A percentile compares a stretch with the other conserved stretches of the same genome.
These are phyloP conservation scores for Polyodon spathula DNA, from an alignment of 2,113 vertebrate genomes.

Conservation along the genomic window DNA sequence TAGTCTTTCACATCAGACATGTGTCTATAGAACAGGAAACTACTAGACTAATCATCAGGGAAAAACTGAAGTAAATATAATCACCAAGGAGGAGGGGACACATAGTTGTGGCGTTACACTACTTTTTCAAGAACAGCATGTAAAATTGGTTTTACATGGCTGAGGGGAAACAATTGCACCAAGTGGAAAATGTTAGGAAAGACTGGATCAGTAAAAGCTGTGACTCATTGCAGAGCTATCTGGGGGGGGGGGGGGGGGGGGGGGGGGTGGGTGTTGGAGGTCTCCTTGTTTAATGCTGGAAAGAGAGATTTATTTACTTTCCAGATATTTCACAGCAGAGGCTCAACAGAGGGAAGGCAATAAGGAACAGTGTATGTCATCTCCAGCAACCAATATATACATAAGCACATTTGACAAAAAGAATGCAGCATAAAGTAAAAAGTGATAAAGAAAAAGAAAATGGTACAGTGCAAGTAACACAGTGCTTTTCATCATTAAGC, in stretches of 20 bases:
- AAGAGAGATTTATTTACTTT: conserved; percentile 57
- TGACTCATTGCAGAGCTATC: conserved; percentile 60
- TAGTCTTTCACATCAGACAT: too few relatives aligned
- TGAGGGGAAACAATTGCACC: conserved; percentile 48
- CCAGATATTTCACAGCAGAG: conserved; percentile 45
- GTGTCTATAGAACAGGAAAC: too few relatives aligned
- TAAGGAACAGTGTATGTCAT: conserved; percentile 2
- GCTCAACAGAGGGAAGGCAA: conserved; percentile 38
- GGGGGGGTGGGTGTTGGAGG: conserved; percentile 41
- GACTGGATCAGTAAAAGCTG: conserved; percentile 30
- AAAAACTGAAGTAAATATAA: conserved; percentile 8
- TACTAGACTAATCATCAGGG: neutral
- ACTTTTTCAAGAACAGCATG: conserved; percentile 30
- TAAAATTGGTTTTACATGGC: conserved; percentile 40
- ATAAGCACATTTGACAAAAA: too few relatives aligned
- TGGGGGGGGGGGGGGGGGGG: conserved; percentile 36
- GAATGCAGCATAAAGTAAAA: neutral
- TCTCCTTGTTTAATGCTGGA: conserved; percentile 39
- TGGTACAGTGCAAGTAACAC: too few relatives aligned
- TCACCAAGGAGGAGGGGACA: conserved; percentile 9
- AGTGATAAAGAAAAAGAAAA: neutral
- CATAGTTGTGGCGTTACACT: conserved; percentile 22
- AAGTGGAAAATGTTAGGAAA: conserved; percentile 55
- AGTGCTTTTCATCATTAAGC: too few relatives aligned
- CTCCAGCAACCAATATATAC: too few relatives aligned